phyloP scores from a whole-genome alignment of 2,888 invertebrate genomes.

The Sphaeridia pumilis region DNA sequence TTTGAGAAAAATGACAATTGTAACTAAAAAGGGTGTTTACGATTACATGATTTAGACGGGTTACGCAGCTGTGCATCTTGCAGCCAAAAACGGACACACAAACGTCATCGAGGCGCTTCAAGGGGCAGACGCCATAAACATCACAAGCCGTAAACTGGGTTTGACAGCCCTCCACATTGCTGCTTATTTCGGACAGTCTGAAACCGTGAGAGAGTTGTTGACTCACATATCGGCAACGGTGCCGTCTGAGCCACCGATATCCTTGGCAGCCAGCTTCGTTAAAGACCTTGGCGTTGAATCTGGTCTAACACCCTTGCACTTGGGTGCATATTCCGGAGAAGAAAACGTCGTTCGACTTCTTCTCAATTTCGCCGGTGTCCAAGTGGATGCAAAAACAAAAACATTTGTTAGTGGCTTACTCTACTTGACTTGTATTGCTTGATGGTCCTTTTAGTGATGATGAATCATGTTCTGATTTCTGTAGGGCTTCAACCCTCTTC shows the following conservation, averaged over 20 bases:
- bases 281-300: slow-evolving; percentile 85
- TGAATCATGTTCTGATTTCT: neutral
- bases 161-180: slow-evolving; percentile 95
- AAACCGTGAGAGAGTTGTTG: slow-evolving; percentile 35
- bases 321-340: slow-evolving; percentile 95
- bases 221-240: slow-evolving; percentile 80
- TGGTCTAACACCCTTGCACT: slow-evolving; percentile 94
- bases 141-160: slow-evolving; percentile 90
- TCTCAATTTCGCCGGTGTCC: slow-evolving; percentile 92
- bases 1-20: no score
- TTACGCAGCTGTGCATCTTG: slow-evolving; percentile 63
- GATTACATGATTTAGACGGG: slow-evolving; percentile 59
- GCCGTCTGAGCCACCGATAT: slow-evolving; percentile 85
- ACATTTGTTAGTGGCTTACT: no score
- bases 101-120: slow-evolving; percentile 81
- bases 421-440: no score
- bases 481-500: slow-evolving; percentile 92
- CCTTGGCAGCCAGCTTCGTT: slow-evolving; percentile 51
- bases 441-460: no score
- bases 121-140: slow-evolving; percentile 43
- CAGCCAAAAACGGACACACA: slow-evolving; percentile 89
- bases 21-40: neutral
- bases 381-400: slow-evolving; percentile 86
- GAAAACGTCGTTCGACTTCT: slow-evolving; percentile 93
- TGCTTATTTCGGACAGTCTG: slow-evolving; percentile 85